phyloP scores from a whole-genome alignment of 2,888 invertebrate genomes.

The Sinhomidia bicolor region DNA sequence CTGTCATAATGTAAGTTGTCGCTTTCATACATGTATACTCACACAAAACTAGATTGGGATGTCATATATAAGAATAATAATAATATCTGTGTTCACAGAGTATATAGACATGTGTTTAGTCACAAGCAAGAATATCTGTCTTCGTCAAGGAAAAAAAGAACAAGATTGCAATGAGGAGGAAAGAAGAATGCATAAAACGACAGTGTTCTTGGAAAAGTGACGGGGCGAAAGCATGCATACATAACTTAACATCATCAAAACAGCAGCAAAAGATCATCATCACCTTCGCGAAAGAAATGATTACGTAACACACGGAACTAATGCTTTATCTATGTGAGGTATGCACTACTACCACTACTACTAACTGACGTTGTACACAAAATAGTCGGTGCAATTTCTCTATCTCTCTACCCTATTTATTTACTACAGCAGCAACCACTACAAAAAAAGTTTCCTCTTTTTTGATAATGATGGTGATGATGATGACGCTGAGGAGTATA shows the following conservation, averaged over 20 bases:
- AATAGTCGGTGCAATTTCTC: conserved; percentile 21
- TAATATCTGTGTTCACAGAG: too few species aligned
- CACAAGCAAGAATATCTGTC: conserved; percentile 27
- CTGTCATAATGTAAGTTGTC: neutral
- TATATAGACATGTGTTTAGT: neutral
- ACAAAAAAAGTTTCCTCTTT: neutral
- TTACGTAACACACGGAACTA: conserved; percentile 70
- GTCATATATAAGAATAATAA: too few species aligned
- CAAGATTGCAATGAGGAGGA: conserved; percentile 26
- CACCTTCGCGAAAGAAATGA: conserved; percentile 59
- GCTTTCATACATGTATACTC: too few species aligned
- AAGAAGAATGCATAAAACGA: conserved; percentile 42
- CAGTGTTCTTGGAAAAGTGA: conserved; percentile 42
- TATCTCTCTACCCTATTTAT: too few species aligned
- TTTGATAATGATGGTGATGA: too few species aligned
- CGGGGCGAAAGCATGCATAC: conserved; percentile 41
- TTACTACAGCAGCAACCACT: neutral
- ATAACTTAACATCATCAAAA: conserved; percentile 19
- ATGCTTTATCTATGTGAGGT: conserved; percentile 33
- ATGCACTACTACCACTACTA: too few species aligned
- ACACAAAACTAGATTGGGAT: too few species aligned
- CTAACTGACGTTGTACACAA: neutral
- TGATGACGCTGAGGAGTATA: neutral
- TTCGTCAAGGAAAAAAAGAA: conserved; percentile 26
- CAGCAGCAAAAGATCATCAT: conserved; percentile 14